phyloP scores from a whole-genome alignment of 2,113 vertebrate species.

The Uria lomvia region DNA sequence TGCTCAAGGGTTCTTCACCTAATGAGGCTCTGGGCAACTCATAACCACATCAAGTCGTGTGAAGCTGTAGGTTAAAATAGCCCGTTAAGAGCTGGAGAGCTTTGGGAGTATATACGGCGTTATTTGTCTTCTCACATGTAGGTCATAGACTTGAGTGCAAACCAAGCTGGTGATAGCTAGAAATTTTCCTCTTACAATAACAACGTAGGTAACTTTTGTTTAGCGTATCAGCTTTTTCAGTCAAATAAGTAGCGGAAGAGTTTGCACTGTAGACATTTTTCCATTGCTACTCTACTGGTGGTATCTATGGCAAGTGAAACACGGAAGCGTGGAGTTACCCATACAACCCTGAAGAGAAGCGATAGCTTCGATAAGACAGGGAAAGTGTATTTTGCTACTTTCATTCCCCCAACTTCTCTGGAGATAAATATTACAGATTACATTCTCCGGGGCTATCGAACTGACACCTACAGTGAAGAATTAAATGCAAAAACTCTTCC shows the following conservation, averaged over 20 bases:
- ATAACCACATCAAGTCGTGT: neutral
- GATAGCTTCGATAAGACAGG: neutral
- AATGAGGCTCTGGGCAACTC: neutral
- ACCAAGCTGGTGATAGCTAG: neutral
- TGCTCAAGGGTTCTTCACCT: neutral
- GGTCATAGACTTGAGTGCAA: neutral
- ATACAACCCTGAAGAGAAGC: neutral
- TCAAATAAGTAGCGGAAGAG: neutral
- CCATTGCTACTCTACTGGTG: neutral
- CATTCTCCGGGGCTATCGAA: neutral
- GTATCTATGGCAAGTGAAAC: neutral
- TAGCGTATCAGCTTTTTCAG: neutral
- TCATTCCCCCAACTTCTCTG: neutral
- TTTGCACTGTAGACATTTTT: neutral
- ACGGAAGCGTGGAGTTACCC: neutral
- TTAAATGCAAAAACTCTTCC: conserved; percentile 54
- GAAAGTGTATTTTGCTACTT: neutral
- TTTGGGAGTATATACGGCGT: fast-evolving
- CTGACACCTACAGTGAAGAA: conserved; percentile 37
- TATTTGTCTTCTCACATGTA: neutral
- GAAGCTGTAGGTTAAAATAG: neutral
- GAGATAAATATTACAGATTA: neutral
- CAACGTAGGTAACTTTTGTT: neutral
- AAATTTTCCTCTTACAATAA: neutral
- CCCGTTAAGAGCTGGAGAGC: neutral